A percentile compares a stretch with the other conserved stretches of the same genome.
These are phyloP conservation scores for Nymphalis c-album DNA, from an alignment of 2,888 invertebrate species.

Conservation along the genomic window DNA sequence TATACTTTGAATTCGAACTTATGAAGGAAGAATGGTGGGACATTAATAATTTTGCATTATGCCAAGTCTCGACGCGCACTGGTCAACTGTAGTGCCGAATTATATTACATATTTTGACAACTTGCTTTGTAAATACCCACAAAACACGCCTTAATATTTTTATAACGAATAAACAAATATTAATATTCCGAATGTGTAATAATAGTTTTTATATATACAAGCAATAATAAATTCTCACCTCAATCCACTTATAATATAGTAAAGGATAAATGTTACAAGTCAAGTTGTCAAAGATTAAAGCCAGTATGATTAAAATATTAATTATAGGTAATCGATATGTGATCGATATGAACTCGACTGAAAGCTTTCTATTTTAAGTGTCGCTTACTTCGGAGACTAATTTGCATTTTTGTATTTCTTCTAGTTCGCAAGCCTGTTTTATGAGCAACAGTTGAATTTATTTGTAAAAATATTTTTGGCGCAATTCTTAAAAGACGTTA, in stretches of 20 bases:
- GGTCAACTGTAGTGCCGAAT: conserved; percentile 7
- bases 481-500: conserved; percentile 4
- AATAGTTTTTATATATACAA: conserved; percentile 10
- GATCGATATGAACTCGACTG: conserved; percentile 41
- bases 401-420: conserved; percentile 38
- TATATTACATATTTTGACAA: conserved; percentile 3
- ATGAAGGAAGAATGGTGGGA: conserved; percentile 10
- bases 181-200: conserved; percentile 10
- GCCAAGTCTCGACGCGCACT: conserved; percentile 5
- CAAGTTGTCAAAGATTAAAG: conserved; percentile 25
- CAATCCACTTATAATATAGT: background rate
- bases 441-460: conserved; percentile 6
- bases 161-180: background rate
- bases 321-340: conserved; percentile 39
- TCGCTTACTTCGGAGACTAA: conserved; percentile 40
- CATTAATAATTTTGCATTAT: conserved; percentile 2
- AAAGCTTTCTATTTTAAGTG: conserved; percentile 41
- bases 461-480: conserved; percentile 8
- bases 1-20: conserved; percentile 11
- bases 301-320: conserved; percentile 37
- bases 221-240: conserved; percentile 1
- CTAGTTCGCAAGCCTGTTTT: conserved; percentile 34
- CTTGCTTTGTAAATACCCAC: conserved; percentile 5
- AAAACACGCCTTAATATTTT: conserved; percentile 12
- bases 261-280: conserved; percentile 14